These are phyloP conservation scores for Thymallus thymallus DNA, from an alignment of 2,113 vertebrate species.

Conservation along the genomic window DNA sequence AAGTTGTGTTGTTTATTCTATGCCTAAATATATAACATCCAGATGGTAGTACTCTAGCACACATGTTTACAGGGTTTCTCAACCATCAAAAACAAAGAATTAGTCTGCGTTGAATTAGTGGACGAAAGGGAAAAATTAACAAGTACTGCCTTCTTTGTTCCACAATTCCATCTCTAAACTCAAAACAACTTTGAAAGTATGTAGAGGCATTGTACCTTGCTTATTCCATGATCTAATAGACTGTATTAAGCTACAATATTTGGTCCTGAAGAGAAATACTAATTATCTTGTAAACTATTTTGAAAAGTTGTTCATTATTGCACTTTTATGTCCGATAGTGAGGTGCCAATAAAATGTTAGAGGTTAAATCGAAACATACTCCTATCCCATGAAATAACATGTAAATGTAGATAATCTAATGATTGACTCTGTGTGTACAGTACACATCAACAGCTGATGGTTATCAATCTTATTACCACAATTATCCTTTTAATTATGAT, in stretches of 20 bases:
- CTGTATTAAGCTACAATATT: neutral
- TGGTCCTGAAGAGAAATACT: neutral
- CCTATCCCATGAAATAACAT: too few relatives aligned
- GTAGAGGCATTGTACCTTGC: too few relatives aligned
- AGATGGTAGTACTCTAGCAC: neutral
- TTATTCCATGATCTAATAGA: neutral
- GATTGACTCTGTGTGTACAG: too few relatives aligned
- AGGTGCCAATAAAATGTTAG: too few relatives aligned
- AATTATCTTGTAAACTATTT: neutral
- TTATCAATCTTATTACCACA: too few relatives aligned
- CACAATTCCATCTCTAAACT: neutral
- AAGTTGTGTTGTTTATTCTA: neutral
- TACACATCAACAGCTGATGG: too few relatives aligned
- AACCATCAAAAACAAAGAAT: neutral
- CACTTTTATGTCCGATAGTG: too few relatives aligned
- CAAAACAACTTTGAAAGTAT: neutral
- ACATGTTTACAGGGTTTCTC: neutral
- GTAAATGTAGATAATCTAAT: too few relatives aligned
- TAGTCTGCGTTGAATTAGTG: neutral
- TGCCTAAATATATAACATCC: neutral
- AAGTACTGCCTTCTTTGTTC: conserved; percentile 1
- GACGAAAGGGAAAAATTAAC: neutral
- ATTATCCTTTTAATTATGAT: too few relatives aligned
- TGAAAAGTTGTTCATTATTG: neutral
- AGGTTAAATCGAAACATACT: too few relatives aligned